Evolutionary conservation across 53 echinoderm and acorn worm species (phyloP).

Genomic region (Actinopyga echinites): DNA sequence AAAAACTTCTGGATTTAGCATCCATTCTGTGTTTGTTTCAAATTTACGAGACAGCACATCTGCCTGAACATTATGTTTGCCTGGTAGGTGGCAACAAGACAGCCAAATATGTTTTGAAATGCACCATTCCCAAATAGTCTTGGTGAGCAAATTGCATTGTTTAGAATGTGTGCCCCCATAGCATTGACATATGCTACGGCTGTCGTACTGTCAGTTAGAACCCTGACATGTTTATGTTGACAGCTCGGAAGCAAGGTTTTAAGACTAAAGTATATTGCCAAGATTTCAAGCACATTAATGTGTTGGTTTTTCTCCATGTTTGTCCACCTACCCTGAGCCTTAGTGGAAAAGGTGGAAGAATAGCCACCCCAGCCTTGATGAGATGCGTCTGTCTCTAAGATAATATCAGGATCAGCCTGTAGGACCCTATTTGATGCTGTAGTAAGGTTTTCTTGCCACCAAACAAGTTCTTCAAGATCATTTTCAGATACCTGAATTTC

Average conservation of each 20-base stretch:
- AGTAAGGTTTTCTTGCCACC: conserved; percentile 53
- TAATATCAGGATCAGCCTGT: conserved; percentile 3
- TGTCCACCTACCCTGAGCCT: conserved; percentile 46
- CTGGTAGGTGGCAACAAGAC: conserved; percentile 64
- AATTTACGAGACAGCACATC: conserved; percentile 53
- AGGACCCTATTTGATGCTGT: not conserved
- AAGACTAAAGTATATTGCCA: conserved; percentile 55
- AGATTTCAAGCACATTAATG: conserved; percentile 65
- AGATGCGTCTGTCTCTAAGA: conserved; percentile 60
- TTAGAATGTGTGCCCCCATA: conserved; percentile 56
- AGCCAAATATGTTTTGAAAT: conserved; percentile 49
- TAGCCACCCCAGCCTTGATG: conserved; percentile 54
- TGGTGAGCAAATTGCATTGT: conserved; percentile 35
- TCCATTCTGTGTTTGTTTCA: conserved; percentile 58
- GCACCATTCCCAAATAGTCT: conserved; percentile 65
- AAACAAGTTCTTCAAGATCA: conserved; percentile 31
- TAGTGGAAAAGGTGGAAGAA: conserved; percentile 19
- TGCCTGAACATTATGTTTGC: conserved; percentile 45
- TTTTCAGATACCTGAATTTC: conserved; percentile 20
- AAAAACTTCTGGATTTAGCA: conserved; percentile 52
- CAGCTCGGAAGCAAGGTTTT: conserved; percentile 46
- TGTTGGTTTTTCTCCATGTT: conserved; percentile 16
- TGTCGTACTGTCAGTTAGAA: conserved; percentile 65
- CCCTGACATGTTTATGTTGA: conserved; percentile 47
- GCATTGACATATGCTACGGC: conserved; percentile 64